Evolutionary conservation across 2,113 vertebrate genomes (phyloP).

Genomic region (Trogon melanurus): DNA sequence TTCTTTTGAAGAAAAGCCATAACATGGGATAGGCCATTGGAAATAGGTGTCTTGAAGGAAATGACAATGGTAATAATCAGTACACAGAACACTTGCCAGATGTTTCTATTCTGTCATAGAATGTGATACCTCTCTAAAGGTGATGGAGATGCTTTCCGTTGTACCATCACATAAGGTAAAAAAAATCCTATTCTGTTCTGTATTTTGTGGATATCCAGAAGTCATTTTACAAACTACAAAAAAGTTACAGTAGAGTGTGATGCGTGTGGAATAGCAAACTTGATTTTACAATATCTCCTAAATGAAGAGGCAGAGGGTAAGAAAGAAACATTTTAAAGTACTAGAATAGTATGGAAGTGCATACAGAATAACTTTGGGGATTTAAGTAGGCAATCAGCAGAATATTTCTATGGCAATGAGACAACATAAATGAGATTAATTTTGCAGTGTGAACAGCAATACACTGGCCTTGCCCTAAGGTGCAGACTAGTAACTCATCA

Average conservation of each 20-base stretch:
- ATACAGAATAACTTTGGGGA: neutral
- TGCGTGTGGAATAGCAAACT: accelerated
- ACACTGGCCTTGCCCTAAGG: neutral
- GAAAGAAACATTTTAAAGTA: neutral
- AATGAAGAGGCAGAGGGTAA: neutral
- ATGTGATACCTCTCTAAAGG: neutral
- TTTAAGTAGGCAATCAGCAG: neutral
- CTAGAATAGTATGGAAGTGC: neutral
- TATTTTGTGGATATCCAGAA: neutral
- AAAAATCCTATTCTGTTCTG: neutral
- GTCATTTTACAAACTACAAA: neutral
- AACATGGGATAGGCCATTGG: neutral
- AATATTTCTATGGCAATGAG: neutral
- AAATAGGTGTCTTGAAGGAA: neutral
- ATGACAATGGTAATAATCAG: neutral
- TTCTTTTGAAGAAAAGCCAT: neutral
- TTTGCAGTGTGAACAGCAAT: neutral
- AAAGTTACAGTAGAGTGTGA: neutral
- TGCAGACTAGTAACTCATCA: neutral
- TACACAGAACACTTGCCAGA: neutral
- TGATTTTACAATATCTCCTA: neutral
- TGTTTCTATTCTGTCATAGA: neutral
- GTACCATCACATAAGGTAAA: neutral
- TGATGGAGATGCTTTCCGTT: neutral
- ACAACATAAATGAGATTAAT: neutral